A percentile compares a stretch with the other conserved stretches of the same genome.
phyloP scores from a whole-genome alignment of 2,797 vertebrate genomes.

The Bufotes viridis region DNA sequence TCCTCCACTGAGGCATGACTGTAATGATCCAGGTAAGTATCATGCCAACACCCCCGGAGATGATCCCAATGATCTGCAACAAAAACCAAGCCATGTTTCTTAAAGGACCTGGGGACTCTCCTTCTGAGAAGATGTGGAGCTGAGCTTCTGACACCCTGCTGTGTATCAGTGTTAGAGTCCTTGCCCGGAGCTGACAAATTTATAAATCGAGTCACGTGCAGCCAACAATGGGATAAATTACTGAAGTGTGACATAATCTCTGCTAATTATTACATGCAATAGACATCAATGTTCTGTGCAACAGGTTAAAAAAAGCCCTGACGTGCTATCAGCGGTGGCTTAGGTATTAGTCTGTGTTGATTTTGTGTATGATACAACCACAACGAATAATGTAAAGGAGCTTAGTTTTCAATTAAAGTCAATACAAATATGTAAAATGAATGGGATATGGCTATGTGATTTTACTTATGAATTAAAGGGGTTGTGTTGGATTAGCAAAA shows the following conservation, averaged over 20 bases:
- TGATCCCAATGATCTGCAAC: conserved; percentile 81
- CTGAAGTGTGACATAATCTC: conserved; percentile 37
- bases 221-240: conserved; percentile 35
- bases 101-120: neutral
- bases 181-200: conserved; percentile 3
- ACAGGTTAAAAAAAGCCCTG: neutral
- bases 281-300: conserved; percentile 18
- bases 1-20: conserved; percentile 92
- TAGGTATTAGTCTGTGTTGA: neutral
- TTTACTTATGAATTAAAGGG: neutral
- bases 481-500: neutral
- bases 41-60: conserved; percentile 81
- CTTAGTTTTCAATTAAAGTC: neutral
- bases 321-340: neutral
- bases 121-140: neutral
- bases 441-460: too few relatives aligned
- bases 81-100: conserved; percentile 70
- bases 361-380: neutral
- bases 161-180: conserved; percentile 4
- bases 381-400: neutral
- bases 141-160: neutral
- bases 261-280: conserved; percentile 32
- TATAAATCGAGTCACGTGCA: conserved; percentile 52
- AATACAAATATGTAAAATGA: neutral
- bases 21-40: conserved; percentile 83